Base-by-base conservation (phyloP, 2,113 vertebrate genomes). In the Neodontobutis hainanensis region DNA sequence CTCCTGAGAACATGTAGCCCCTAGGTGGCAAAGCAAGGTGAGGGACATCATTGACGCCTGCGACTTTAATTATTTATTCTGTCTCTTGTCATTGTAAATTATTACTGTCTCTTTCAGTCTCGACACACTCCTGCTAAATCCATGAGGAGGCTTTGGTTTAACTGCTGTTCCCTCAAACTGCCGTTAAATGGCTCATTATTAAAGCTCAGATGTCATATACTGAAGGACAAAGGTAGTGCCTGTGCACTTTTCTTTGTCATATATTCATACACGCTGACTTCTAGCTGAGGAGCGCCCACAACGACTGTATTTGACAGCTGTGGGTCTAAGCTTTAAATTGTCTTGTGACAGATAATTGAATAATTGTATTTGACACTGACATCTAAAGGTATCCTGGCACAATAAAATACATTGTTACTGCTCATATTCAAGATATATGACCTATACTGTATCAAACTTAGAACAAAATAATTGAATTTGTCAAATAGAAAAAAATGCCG, bases 101-200 rank as follows among this genome's bases (percentile, higher is more conserved):
- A 89, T 92, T 84, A 82, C 85, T 74, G 65, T 76, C 78, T 82
- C 67, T 70, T 56, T 75, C 85, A 59, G 72, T 78, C 73, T 72
- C 85, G 79, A 87, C 80, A 66, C 42, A 47, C 73, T 76, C 73
- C 79, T 75, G 74, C 66, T 65, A 64, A 85, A 86, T 69, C 88
- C 83, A 78, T 70, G 70, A 82, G 84, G 79, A 87, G 74, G 70
- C 80, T 73, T 69, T 77, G 50, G 45, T 84, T 86, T 80, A 83
- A 77, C 82, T 79, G 66, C 80, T 82, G 73, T 76, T 84, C 80
- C 80, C 73, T 82, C 79, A 64, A 75, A 43, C 48, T 56, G 76
- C 81, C 67, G 82, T 81, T 86, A 90, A 90, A 86, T 83, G 80
- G 74, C 82, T 88, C 88, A 90, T 88, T 88, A 88, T 78, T 81